phyloP scores from a whole-genome alignment of 1,140 invertebrate species.

The Dreissena rostriformis region DNA sequence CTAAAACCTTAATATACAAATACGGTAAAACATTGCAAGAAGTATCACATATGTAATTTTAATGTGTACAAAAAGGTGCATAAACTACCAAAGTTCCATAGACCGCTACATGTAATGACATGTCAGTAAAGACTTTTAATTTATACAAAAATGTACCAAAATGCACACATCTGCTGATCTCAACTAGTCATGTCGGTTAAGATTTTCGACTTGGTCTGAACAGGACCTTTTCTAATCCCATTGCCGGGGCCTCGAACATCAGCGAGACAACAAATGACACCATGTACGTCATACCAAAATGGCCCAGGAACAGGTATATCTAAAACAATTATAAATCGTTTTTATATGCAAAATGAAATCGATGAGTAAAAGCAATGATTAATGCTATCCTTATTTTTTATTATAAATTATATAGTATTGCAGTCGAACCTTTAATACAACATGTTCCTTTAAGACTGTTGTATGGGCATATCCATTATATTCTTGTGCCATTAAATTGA shows the following conservation, averaged over 20 bases:
- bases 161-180: not conserved
- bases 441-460: too few relatives aligned
- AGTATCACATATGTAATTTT: not conserved
- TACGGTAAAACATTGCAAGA: not conserved
- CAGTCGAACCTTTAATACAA: too few relatives aligned
- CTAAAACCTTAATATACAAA: not conserved
- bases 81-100: not conserved
- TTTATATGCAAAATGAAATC: not conserved
- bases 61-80: not conserved
- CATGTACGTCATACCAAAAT: conserved; percentile 47
- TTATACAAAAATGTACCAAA: not conserved
- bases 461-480: too few relatives aligned
- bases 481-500: too few relatives aligned
- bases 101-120: not conserved
- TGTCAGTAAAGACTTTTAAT: not conserved
- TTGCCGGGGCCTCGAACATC: conserved; percentile 55
- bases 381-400: too few relatives aligned
- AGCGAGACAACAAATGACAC: conserved; percentile 46
- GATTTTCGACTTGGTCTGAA: conserved; percentile 21
- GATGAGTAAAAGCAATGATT: too few relatives aligned
- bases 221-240: conserved; percentile 58
- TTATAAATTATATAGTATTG: too few relatives aligned
- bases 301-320: conserved; percentile 51
- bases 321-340: conserved; percentile 35
- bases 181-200: not conserved